phyloP scores from a whole-genome alignment of 2,113 vertebrate species.

The Genyomyrus donnyi region DNA sequence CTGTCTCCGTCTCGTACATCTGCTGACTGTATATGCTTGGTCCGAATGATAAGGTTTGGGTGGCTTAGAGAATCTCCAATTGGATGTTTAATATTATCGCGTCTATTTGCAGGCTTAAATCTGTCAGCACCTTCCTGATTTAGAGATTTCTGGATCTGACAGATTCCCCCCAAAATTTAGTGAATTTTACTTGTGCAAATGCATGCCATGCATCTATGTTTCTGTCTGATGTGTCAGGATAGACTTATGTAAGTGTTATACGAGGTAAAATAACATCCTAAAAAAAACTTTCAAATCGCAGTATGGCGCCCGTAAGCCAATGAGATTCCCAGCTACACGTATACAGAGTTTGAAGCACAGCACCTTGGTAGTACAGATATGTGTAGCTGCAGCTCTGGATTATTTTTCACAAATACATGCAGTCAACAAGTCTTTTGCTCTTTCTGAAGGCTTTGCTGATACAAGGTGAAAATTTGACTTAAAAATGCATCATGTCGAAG shows the following conservation, averaged over 20 bases:
- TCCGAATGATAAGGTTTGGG: background rate
- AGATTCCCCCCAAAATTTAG: background rate
- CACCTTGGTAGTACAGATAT: background rate
- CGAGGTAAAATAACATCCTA: background rate
- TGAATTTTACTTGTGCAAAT: background rate
- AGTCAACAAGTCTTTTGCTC: background rate
- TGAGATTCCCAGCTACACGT: background rate
- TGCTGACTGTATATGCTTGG: background rate
- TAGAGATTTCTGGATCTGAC: background rate
- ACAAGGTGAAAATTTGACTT: background rate
- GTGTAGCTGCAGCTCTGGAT: background rate
- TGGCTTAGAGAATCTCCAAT: slow-evolving; percentile 6
- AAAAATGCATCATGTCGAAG: background rate
- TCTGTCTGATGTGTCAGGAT: background rate
- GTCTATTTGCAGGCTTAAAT: slow-evolving; percentile 4
- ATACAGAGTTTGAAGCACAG: background rate
- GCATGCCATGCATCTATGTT: background rate
- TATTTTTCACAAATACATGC: background rate
- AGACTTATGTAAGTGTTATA: background rate
- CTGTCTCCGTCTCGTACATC: background rate
- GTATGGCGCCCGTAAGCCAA: background rate
- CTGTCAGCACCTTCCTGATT: slow-evolving; percentile 19
- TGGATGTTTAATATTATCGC: background rate
- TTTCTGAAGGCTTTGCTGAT: background rate
- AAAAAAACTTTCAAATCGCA: background rate